Percentiles rank a stretch among this genome's conserved stretches.
Evolutionary conservation across 2,113 vertebrate species (phyloP).

Genomic region (Siniperca knerii): DNA sequence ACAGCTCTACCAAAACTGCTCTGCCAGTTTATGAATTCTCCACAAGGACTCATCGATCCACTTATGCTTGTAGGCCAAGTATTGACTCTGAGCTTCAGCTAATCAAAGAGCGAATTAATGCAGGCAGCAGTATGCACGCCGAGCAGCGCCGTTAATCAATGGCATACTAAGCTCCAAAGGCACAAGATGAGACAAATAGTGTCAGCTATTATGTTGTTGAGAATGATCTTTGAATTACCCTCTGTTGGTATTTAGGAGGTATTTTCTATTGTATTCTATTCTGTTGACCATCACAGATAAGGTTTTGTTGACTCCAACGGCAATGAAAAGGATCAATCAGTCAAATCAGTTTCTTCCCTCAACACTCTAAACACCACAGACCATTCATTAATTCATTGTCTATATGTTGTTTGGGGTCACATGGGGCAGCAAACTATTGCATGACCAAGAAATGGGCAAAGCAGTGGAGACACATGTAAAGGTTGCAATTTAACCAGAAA

Average conservation of each 20-base stretch:
- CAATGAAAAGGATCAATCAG: neutral
- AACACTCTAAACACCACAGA: neutral
- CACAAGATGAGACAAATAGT: slow-evolving; percentile 14
- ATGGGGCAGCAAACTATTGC: neutral
- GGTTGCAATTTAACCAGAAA: neutral
- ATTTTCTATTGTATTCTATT: neutral
- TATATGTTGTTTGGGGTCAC: neutral
- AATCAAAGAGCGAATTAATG: slow-evolving; percentile 69
- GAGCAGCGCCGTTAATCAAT: slow-evolving; percentile 41
- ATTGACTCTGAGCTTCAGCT: slow-evolving; percentile 53
- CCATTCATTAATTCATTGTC: neutral
- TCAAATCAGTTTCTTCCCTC: neutral
- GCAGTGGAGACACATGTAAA: neutral
- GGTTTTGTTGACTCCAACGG: neutral
- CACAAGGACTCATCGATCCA: slow-evolving; percentile 52
- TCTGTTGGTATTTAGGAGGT: neutral
- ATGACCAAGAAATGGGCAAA: neutral
- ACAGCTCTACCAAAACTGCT: neutral
- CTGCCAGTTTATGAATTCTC: slow-evolving; percentile 49
- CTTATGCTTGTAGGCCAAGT: slow-evolving; percentile 38
- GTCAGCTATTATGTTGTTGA: slow-evolving; percentile 4
- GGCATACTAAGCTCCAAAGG: slow-evolving; percentile 31
- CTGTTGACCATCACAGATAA: neutral
- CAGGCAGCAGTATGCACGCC: slow-evolving; percentile 20
- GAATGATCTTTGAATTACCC: slow-evolving; percentile 16